Evolutionary conservation across 2,113 vertebrate genomes (phyloP).

Genomic region (Coryphaenoides rupestris): DNA sequence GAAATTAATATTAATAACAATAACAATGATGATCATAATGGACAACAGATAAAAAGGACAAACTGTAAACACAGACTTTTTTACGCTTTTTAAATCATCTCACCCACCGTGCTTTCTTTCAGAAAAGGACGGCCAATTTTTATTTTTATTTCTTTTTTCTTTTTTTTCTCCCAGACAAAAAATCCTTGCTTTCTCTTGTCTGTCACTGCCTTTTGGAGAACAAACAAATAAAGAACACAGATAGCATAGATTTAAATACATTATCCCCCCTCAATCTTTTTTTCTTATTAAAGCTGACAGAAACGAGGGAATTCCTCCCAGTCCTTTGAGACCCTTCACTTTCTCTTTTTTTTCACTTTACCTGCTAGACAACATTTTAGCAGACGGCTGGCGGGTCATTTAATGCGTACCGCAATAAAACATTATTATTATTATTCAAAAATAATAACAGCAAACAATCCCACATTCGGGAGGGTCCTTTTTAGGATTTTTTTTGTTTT

Average conservation of each 20-base stretch:
- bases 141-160: conserved; percentile 9
- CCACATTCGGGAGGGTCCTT: conserved; percentile 39
- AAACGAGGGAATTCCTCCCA: conserved; percentile 52
- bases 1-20: conserved; percentile 45
- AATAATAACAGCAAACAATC: conserved; percentile 62
- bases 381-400: conserved; percentile 39
- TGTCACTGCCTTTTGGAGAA: conserved; percentile 62
- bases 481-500: conserved; percentile 18
- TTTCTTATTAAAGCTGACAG: conserved; percentile 40
- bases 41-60: conserved; percentile 69
- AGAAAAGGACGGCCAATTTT: conserved; percentile 47
- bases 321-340: conserved; percentile 24
- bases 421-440: conserved; percentile 59
- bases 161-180: conserved; percentile 26
- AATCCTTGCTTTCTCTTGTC: conserved; percentile 15
- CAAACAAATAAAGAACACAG: conserved; percentile 55
- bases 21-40: conserved; percentile 59
- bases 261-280: conserved; percentile 34
- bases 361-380: conserved; percentile 24
- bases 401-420: conserved; percentile 62
- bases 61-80: conserved; percentile 67
- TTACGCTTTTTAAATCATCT: conserved; percentile 53
- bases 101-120: conserved; percentile 46
- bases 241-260: conserved; percentile 56
- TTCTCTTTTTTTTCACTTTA: conserved; percentile 18